Conservation (phyloP, 2,888 invertebrate genomes). For the Sphaerophoria rueppellii region DNA sequence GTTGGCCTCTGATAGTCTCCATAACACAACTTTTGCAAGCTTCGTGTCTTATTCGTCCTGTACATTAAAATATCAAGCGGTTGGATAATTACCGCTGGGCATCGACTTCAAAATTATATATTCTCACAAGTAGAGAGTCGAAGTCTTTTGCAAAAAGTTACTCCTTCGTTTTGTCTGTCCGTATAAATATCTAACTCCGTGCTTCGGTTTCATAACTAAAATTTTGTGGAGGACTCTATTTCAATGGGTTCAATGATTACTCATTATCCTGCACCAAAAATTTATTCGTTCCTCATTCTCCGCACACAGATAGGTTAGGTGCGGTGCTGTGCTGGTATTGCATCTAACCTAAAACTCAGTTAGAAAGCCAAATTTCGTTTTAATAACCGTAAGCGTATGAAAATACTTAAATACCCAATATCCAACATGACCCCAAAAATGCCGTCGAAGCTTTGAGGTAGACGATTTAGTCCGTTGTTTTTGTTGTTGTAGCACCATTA, state of each 20-base stretch:
- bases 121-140: slow-evolving; percentile 41
- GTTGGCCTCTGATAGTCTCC: background rate
- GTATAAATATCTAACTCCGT: background rate
- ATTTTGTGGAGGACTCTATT: slow-evolving; percentile 34
- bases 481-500: background rate
- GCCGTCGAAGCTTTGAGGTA: slow-evolving; percentile 7
- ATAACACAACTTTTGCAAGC: background rate
- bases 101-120: slow-evolving; percentile 56
- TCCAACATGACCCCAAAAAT: slow-evolving; percentile 2
- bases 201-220: slow-evolving; percentile 26
- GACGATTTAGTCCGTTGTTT: background rate
- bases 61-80: slow-evolving; percentile 65
- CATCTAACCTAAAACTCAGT: background rate
- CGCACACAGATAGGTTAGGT: too few species aligned
- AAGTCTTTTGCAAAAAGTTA: slow-evolving; percentile 43
- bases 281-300: slow-evolving; percentile 12
- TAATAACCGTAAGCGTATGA: slow-evolving; percentile 47
- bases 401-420: slow-evolving; percentile 38
- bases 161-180: slow-evolving; percentile 26
- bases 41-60: slow-evolving; percentile 56
- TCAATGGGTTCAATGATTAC: slow-evolving; percentile 11
- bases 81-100: slow-evolving; percentile 71
- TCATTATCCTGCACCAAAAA: slow-evolving; percentile 30
- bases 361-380: slow-evolving; percentile 47
- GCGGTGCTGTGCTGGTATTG: too few species aligned